A percentile compares a stretch with the other conserved stretches of the same genome.
These are phyloP conservation scores for Macropus fuliginosus DNA, from an alignment of 2,797 vertebrate genomes.

Conservation along the genomic window DNA sequence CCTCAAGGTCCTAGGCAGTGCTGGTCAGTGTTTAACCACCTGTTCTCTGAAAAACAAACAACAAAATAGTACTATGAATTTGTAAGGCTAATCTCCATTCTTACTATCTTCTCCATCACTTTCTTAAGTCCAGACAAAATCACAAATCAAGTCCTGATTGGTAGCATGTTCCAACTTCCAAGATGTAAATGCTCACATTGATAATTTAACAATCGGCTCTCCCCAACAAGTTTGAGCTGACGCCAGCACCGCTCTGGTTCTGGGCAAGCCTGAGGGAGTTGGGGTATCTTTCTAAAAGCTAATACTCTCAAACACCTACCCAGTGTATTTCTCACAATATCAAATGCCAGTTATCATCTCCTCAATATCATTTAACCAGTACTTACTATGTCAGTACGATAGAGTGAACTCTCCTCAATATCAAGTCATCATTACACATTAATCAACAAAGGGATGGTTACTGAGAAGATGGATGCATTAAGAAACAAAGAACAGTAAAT, in stretches of 20 bases:
- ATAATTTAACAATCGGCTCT: neutral
- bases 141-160: neutral
- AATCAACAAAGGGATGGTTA: neutral
- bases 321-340: neutral
- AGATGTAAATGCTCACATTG: neutral
- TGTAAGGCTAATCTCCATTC: neutral
- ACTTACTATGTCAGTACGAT: neutral
- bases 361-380: neutral
- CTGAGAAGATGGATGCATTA: neutral
- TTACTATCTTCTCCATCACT: neutral
- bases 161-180: neutral
- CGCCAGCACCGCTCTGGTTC: neutral
- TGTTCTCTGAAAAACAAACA: neutral
- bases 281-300: neutral
- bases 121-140: neutral
- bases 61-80: neutral
- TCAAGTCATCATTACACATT: neutral
- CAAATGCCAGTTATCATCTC: neutral
- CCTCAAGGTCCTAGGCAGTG: neutral
- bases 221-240: neutral
- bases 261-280: neutral
- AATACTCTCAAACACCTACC: no score
- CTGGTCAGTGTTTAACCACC: neutral
- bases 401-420: neutral
- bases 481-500: neutral